Base-by-base conservation (phyloP, 2,888 invertebrate species). In the Pyrrhosoma nymphula region DNA sequence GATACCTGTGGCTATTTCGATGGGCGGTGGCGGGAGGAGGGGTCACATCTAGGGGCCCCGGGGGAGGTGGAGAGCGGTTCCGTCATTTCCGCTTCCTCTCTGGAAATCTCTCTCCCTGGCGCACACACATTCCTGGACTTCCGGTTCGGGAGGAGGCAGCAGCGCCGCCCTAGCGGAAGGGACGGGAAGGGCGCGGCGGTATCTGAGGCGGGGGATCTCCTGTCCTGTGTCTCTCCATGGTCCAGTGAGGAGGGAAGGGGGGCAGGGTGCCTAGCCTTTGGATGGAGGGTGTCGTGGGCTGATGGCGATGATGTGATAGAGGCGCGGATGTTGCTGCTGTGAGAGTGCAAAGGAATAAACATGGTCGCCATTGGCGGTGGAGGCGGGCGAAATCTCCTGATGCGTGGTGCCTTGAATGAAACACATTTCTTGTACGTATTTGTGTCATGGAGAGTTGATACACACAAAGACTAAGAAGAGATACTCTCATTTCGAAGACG, bases 21-120 rank as follows among this genome's bases (percentile, higher is more conserved):
- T 23, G 69, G 10, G 23, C 1, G 69, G n/a, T n/a, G n/a, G 82
- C 23, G 82, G 82, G 82, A 18, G 6, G 69, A 69, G 75, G 75
- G 0, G 69, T n/a, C 26, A 14, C 26, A 6, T n/a, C 88, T 3
- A 26, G 88, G 47, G 55, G 60, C 60, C 60, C 60, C 10, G 47
- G 47, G 47, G 88, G 18, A 47, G 88, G 23, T 26, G 39, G 88
- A 18, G 39, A 39, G 39, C 39, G 47, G 39, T 56, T 56, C 82
- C 56, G 89, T 56, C 89, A 89, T 89, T 89, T 89, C 89, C 89
- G 89, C 89, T 89, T 89, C 89, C 89, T 89, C 89, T 20, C 89
- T 55, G 55, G 10, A 82, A 16, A 16, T 16, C 35, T 6, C 30
- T 26, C 26, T n/a, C 26, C 26, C 23, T 12, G 47, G 88, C 39